Conservation (phyloP, 2,888 invertebrate species). For the Vesta saturnalis region DNA sequence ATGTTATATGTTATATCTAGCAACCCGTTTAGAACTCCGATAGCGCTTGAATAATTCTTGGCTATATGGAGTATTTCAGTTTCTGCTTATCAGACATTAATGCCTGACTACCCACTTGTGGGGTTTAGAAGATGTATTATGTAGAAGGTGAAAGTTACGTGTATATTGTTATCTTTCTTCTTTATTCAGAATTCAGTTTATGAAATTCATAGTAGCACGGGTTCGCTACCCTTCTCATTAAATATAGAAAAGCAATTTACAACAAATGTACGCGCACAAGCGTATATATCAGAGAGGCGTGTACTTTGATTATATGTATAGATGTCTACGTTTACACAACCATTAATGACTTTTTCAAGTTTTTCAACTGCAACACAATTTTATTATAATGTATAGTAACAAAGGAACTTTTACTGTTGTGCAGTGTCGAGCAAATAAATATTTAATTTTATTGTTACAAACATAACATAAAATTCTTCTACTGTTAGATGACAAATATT, state of each 20-base stretch:
- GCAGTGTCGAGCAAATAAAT: no score
- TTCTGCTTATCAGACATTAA: constrained; percentile 36
- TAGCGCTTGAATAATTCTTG: constrained; percentile 28
- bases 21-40: constrained; percentile 2
- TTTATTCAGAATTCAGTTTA: constrained; percentile 16
- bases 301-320: constrained; percentile 17
- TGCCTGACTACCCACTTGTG: constrained; percentile 32
- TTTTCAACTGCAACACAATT: neutral
- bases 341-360: constrained; percentile 10
- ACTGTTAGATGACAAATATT: no score
- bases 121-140: constrained; percentile 27
- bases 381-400: neutral
- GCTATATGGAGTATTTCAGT: constrained; percentile 27
- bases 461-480: no score
- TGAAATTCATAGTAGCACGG: constrained; percentile 28
- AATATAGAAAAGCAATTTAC: constrained; percentile 45
- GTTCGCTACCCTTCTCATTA: constrained; percentile 38
- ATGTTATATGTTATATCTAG: neutral
- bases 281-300: constrained; percentile 19
- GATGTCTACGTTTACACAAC: constrained; percentile 15
- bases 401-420: neutral
- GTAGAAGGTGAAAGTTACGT: constrained; percentile 25
- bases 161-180: constrained; percentile 25
- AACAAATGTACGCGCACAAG: constrained; percentile 20
- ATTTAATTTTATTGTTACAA: no score